phyloP scores from a whole-genome alignment of 2,113 vertebrate genomes.

The Heterotis niloticus region DNA sequence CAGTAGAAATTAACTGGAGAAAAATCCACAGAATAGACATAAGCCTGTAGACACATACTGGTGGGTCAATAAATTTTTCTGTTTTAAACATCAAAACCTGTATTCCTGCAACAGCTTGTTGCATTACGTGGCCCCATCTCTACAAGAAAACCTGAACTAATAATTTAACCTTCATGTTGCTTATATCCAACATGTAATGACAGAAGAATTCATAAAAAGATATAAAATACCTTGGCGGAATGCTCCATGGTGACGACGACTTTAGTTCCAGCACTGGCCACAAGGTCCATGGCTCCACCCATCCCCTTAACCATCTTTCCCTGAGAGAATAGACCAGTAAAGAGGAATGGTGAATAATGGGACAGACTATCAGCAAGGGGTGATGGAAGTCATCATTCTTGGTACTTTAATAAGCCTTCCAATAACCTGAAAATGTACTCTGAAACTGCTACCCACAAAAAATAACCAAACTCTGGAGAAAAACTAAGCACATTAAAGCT shows the following conservation, averaged over 20 bases:
- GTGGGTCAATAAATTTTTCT: no score
- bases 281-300: slow-evolving; percentile 97
- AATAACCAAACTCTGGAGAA: not conserved
- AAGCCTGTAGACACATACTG: not conserved
- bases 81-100: no score
- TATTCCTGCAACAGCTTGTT: no score
- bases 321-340: slow-evolving; percentile 55
- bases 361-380: not conserved
- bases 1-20: not conserved
- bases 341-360: slow-evolving; percentile 17
- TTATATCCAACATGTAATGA: not conserved
- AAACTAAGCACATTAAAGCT: not conserved
- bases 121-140: no score
- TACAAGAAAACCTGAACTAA: no score
- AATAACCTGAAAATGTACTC: not conserved
- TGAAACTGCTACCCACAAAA: not conserved
- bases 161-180: not conserved
- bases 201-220: not conserved
- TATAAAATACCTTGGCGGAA: slow-evolving; percentile 81
- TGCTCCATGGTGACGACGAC: slow-evolving; percentile 98
- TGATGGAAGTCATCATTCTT: no score
- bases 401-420: no score
- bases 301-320: slow-evolving; percentile 99
- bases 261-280: slow-evolving; percentile 89
- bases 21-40: not conserved